Percentiles rank a stretch among this genome's conserved stretches.
phyloP scores from a whole-genome alignment of 2,888 invertebrate species.

The Acanthopleura granulata region DNA sequence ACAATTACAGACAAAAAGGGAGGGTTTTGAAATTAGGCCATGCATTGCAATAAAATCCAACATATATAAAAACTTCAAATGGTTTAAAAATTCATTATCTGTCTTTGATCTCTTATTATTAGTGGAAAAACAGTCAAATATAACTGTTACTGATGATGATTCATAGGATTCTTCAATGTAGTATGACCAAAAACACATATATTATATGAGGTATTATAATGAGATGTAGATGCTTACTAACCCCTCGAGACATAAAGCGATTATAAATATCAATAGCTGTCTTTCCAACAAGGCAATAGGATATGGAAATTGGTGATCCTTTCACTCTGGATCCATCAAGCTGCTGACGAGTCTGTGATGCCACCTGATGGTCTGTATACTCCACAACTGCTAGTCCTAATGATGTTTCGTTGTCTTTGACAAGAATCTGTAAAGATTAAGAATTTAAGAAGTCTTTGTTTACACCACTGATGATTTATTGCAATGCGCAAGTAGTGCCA shows the following conservation, averaged over 20 bases:
- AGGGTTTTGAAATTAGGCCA: too few species aligned
- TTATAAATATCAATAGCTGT: conserved; percentile 73
- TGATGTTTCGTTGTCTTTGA: conserved; percentile 71
- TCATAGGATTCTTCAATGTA: too few species aligned
- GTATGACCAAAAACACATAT: too few species aligned
- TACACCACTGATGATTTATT: too few species aligned
- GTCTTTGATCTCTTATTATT: too few species aligned
- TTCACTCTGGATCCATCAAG: conserved; percentile 53
- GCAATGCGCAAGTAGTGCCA: not conserved
- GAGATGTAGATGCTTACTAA: not conserved
- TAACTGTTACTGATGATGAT: too few species aligned
- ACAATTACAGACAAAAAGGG: too few species aligned
- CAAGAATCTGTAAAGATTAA: conserved; percentile 69
- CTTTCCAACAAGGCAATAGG: conserved; percentile 73
- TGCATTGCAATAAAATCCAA: too few species aligned
- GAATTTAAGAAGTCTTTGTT: not conserved
- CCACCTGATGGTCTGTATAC: conserved; percentile 55
- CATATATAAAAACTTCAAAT: too few species aligned
- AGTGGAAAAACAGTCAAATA: too few species aligned
- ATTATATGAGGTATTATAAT: too few species aligned
- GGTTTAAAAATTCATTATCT: too few species aligned
- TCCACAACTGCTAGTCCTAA: conserved; percentile 74
- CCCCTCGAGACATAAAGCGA: conserved; percentile 55
- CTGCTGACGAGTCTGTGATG: conserved; percentile 46
- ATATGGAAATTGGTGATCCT: conserved; percentile 70